Conservation (phyloP, 2,113 vertebrate genomes). For the Tragulus kanchil region DNA sequence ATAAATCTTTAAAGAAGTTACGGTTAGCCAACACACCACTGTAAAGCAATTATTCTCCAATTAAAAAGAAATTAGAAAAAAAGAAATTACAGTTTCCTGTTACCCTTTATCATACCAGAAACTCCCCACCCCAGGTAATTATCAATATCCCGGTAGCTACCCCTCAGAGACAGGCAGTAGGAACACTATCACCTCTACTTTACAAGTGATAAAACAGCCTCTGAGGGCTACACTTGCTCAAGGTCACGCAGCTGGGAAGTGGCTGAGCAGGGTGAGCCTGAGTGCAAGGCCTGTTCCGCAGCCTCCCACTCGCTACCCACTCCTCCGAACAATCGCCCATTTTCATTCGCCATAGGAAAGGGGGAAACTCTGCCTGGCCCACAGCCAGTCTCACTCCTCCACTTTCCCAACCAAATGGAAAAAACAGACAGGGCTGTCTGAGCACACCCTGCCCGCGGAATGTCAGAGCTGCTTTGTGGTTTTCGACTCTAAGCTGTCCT, state of each 20-base stretch:
- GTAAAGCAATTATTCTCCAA: not conserved
- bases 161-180: not conserved
- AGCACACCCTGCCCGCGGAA: constrained; percentile 1
- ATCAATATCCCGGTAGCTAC: constrained; percentile 8
- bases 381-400: constrained; percentile 23
- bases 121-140: not conserved
- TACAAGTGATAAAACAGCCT: constrained; percentile 3
- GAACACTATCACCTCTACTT: constrained; percentile 8
- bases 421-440: constrained; percentile 6
- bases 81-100: not conserved
- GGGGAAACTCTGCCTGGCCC: constrained; percentile 18
- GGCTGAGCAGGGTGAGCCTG: not conserved
- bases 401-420: constrained; percentile 47
- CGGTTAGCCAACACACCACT: not conserved
- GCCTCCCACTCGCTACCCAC: not conserved
- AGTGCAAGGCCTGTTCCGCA: not conserved
- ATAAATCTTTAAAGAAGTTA: constrained; percentile 25
- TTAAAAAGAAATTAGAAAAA: not conserved
- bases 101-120: constrained; percentile 16
- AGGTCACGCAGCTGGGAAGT: not conserved
- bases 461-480: not conserved
- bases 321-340: not conserved
- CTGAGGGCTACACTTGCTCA: not conserved
- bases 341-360: constrained; percentile 47
- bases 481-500: not conserved